Percentiles rank a stretch among this genome's conserved stretches.
phyloP scores from a whole-genome alignment of 2,888 invertebrate species.

The Diarsia rubi region DNA sequence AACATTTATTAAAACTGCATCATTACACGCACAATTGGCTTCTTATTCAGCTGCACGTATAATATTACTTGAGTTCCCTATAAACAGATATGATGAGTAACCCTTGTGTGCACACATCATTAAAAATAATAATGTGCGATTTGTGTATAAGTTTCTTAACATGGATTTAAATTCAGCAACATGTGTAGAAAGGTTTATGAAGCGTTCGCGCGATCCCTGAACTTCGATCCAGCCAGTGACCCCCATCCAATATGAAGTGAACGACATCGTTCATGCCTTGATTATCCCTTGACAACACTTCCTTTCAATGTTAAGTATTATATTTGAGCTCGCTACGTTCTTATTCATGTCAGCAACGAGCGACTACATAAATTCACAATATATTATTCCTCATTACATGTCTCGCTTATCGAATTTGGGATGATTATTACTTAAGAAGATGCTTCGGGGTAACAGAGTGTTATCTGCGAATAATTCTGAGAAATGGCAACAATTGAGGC shows the following conservation, averaged over 20 bases:
- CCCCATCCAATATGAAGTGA: conserved; percentile 81
- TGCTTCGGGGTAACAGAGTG: conserved; percentile 23
- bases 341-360: conserved; percentile 50
- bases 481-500: conserved; percentile 8
- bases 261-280: conserved; percentile 87
- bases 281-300: conserved; percentile 85
- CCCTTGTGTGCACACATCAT: conserved; percentile 38
- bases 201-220: conserved; percentile 74
- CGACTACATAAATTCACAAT: conserved; percentile 31
- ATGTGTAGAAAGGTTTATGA: conserved; percentile 71
- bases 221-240: conserved; percentile 84
- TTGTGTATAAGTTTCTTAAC: conserved; percentile 47
- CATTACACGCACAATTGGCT: conserved; percentile 50
- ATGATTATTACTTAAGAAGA: conserved; percentile 37
- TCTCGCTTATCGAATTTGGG: conserved; percentile 35
- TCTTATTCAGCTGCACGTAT: conserved; percentile 25
- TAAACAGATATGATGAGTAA: conserved; percentile 57
- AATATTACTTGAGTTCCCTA: conserved; percentile 22
- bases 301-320: conserved; percentile 77
- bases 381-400: conserved; percentile 31
- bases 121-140: conserved; percentile 53
- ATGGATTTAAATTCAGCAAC: conserved; percentile 62
- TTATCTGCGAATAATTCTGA: conserved; percentile 39
- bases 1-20: conserved; percentile 62
- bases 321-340: conserved; percentile 60